Percentiles rank a stretch among this genome's conserved stretches.
These are phyloP conservation scores for Gallinago paraguaiae DNA, from an alignment of 2,113 vertebrate genomes.

Conservation along the genomic window DNA sequence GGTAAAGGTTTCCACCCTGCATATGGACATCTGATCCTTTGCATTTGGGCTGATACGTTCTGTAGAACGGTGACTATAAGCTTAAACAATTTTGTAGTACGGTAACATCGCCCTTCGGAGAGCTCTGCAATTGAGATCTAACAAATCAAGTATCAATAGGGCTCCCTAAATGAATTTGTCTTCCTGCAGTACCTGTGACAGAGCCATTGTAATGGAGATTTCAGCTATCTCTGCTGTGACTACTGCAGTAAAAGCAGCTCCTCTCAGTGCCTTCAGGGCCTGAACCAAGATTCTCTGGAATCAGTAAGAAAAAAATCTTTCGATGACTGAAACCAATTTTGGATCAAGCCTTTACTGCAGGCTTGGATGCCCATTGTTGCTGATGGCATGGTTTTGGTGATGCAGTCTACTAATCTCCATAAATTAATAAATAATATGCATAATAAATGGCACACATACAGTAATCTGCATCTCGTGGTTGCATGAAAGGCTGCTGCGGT, in stretches of 20 bases:
- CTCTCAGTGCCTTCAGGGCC: background rate
- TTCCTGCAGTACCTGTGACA: slow-evolving; percentile 37
- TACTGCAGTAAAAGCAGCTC: slow-evolving; percentile 15
- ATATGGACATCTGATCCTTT: background rate
- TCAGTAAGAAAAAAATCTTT: background rate
- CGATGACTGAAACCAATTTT: background rate
- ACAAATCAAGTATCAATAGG: slow-evolving; percentile 19
- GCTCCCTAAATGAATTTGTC: slow-evolving; percentile 32
- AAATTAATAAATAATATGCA: slow-evolving; percentile 49
- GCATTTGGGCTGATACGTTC: background rate
- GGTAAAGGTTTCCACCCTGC: background rate
- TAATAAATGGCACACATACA: background rate
- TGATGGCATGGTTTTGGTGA: slow-evolving; percentile 36
- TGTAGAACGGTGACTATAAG: background rate
- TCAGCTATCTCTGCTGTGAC: slow-evolving; percentile 2
- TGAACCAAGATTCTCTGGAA: background rate
- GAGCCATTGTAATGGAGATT: slow-evolving; percentile 35
- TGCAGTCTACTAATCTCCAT: slow-evolving; percentile 41
- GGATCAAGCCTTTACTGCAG: background rate
- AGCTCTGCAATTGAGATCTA: slow-evolving; percentile 24
- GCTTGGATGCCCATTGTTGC: background rate
- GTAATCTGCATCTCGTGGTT: background rate
- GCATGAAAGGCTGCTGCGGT: background rate
- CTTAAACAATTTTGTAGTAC: background rate
- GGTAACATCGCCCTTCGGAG: background rate